Base-by-base conservation (phyloP, 2,888 invertebrate species). In the Lapara coniferarum region DNA sequence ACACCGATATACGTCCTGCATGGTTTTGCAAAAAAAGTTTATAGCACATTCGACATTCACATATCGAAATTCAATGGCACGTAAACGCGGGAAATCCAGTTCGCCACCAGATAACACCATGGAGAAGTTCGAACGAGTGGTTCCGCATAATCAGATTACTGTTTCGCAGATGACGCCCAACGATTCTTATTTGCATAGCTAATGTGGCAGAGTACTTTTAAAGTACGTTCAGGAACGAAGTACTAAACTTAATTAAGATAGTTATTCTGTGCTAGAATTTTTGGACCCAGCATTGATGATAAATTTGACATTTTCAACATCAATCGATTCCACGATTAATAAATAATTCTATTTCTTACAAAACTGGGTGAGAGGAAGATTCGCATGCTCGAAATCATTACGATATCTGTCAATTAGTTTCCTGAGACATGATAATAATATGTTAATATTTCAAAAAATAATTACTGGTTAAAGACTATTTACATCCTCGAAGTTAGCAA, bases 201-300 rank as follows among this genome's bases (percentile, higher is more conserved):
- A 90, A 91, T 89, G 85, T 74, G 75, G 78, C 83, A 88, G 90
- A 90, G 91, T 89, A 89, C 87, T 90, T 89, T 87, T 86, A 37
- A 59, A 59, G n/a, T 59, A 30, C 44, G 59, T 10, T n/a, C 7
- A 13, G 16, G 44, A 55, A 55, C 16, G 52, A 52, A 52, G 44
- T n/a, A 44, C n/a, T n/a, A n/a, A 44, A 59, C 7, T 10, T 37
- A n/a, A 44, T 37, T 16, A n/a, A n/a, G 44, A n/a, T 44, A 59
- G 44, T 44, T 52, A 52, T n/a, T n/a, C n/a, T 25, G 25, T 25
- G 25, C 25, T 25, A 25, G 25, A 25, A 25, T 25, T n/a, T 52
- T 44, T 14, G 16, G 25, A 14, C n/a, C 2, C 8, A n/a, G 14
- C n/a, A 44, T 16, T 55, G 19, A 8, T 44, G 46, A 12, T 66